Percentiles rank a stretch among this genome's conserved stretches.
Conservation (phyloP, 53 echinoderm and acorn worm species). For the Paelopatides confundens region DNA sequence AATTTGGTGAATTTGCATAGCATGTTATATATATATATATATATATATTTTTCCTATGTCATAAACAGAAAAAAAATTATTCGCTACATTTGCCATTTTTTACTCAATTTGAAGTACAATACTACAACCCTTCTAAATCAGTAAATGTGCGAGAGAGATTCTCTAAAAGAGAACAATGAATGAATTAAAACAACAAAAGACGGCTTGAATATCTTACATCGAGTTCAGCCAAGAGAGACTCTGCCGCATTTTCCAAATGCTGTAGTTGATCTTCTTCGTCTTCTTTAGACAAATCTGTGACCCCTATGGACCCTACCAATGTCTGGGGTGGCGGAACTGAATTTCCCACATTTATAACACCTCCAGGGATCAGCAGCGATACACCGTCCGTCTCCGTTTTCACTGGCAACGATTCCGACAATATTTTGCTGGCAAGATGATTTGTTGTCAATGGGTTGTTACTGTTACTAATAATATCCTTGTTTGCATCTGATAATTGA, state of each 20-base stretch:
- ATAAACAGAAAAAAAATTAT: too few relatives aligned
- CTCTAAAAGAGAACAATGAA: too few relatives aligned
- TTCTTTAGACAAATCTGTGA: conserved; percentile 45
- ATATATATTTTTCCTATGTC: too few relatives aligned
- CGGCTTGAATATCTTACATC: too few relatives aligned
- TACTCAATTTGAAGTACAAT: too few relatives aligned
- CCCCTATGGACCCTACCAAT: conserved; percentile 11
- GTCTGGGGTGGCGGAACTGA: conserved; percentile 16
- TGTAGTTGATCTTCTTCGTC: conserved; percentile 88
- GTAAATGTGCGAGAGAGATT: too few relatives aligned
- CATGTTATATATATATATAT: too few relatives aligned
- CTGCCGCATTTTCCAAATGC: conserved; percentile 94
- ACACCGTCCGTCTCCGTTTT: conserved; percentile 37
- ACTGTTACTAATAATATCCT: neutral
- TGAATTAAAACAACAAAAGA: too few relatives aligned
- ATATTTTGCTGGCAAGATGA: conserved; percentile 44
- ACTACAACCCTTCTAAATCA: too few relatives aligned
- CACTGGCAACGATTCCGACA: neutral
- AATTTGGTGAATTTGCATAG: too few relatives aligned
- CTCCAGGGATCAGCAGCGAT: conserved; percentile 71
- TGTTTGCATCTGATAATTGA: neutral
- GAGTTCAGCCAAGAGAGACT: conserved; percentile 86
- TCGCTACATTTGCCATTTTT: too few relatives aligned
- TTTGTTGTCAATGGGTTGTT: conserved; percentile 23
- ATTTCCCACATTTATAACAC: conserved; percentile 45